Base-by-base conservation (phyloP, 2,888 invertebrate species). In the Allolobophora icterica region DNA sequence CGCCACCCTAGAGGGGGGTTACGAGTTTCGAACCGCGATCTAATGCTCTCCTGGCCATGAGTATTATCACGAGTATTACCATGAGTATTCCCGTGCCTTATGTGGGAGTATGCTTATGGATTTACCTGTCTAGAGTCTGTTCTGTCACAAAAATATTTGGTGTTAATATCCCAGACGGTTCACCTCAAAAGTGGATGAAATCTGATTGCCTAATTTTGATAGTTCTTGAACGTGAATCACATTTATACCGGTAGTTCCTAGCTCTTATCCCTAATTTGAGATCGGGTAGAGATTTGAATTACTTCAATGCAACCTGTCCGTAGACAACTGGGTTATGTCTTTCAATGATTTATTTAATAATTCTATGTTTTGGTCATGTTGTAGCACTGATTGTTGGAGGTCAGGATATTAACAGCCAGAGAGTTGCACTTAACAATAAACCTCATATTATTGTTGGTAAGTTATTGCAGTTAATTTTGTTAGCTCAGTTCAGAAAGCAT, bases 391-490 rank as follows among this genome's bases (percentile, higher is more conserved):
- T 99, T 94, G 99, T 99, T 8, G 99, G 99, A 89, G 99, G 99
- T 0, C 98, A 99, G 97, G 99, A 99, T 94, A 99, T 99, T 98
- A 97, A 98, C 94, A 97, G 98, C 0, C 99, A 99, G 95, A 97
- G 98, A 0, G 96, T 99, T 92, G 96, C 97, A 94, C 96, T 99
- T 90, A 98, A 98, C 0, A 99, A 98, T 95, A 98, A 99, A 94
- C 99, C 42, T 42, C 38, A 34, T 38, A 89, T 35, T 42, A 38
- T 35, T n/a, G 38, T 90, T 90, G 33, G 33, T 71, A 58, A 71
- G n/a, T 35, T 42, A 42, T 42, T 42, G 13, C 42, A 17, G 42
- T 42, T 42, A 21, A 8, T 52, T 52, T 52, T 52, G 24, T 52
- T 21, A 52, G 52, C 2, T 52, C 52, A 5, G 21, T 52, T 52